Evolutionary conservation across 2,113 vertebrate species (phyloP).

Genomic region (Salminus brasiliensis): DNA sequence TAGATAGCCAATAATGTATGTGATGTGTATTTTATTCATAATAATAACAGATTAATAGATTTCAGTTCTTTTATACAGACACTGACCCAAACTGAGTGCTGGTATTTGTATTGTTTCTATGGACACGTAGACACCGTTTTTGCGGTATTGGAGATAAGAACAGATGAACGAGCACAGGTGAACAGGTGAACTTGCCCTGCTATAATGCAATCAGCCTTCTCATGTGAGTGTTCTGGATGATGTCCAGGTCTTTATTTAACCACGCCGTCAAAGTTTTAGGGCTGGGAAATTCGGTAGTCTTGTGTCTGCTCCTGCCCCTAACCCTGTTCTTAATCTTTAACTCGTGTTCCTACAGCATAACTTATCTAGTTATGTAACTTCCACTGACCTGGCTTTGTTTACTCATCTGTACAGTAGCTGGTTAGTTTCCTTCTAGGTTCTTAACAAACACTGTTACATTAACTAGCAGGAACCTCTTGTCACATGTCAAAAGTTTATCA

Average conservation of each 20-base stretch:
- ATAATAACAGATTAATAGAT: too few species aligned
- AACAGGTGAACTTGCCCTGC: slow-evolving; percentile 16
- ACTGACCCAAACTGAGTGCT: not conserved
- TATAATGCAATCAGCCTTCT: slow-evolving; percentile 16
- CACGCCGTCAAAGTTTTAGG: slow-evolving; percentile 10
- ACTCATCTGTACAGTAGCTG: slow-evolving; percentile 16
- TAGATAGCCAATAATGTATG: too few species aligned
- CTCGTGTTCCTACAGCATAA: slow-evolving; percentile 23
- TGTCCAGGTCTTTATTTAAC: slow-evolving; percentile 35
- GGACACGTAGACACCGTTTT: slow-evolving; percentile 9
- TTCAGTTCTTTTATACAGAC: too few species aligned
- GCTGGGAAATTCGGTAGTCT: not conserved
- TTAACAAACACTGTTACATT: not conserved
- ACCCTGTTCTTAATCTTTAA: slow-evolving; percentile 37
- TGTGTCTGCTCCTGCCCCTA: not conserved
- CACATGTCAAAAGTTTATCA: not conserved
- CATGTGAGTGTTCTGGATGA: slow-evolving; percentile 38
- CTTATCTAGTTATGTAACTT: slow-evolving; percentile 35
- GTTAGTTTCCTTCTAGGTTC: not conserved
- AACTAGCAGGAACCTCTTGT: not conserved
- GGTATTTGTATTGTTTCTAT: slow-evolving; percentile 6
- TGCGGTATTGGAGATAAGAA: not conserved
- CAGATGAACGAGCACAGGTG: slow-evolving; percentile 30
- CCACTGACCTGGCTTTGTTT: slow-evolving; percentile 3
- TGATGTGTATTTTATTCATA: too few species aligned